phyloP scores from a whole-genome alignment of 2,888 invertebrate genomes.

The Stenoptilia bipunctidactyla region DNA sequence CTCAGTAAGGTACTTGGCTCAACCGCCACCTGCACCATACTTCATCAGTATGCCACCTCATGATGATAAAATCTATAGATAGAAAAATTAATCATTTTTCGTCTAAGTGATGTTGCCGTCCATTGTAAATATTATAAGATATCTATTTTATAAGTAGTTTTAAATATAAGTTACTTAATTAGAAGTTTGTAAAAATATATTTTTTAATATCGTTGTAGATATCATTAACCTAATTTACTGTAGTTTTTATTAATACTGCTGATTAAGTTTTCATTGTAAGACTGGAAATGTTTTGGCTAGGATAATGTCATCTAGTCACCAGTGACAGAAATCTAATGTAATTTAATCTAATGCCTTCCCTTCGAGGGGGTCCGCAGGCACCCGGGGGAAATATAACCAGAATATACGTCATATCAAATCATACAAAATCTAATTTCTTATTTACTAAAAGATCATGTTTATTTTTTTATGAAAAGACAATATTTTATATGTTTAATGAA shows the following conservation, averaged over 20 bases:
- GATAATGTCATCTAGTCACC: constrained; percentile 34
- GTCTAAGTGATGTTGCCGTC: constrained; percentile 10
- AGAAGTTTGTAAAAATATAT: constrained; percentile 6
- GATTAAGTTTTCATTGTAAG: constrained; percentile 7
- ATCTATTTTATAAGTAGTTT: no score
- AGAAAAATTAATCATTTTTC: constrained; percentile 21
- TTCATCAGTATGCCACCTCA: constrained; percentile 74
- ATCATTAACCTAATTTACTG: constrained; percentile 19
- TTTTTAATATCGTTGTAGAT: constrained; percentile 38
- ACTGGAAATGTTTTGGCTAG: constrained; percentile 21
- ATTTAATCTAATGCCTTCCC: not conserved
- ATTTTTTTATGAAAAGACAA: no score
- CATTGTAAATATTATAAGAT: constrained; percentile 28
- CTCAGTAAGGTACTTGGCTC: constrained; percentile 68
- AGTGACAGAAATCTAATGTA: constrained; percentile 19
- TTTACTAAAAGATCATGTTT: no score
- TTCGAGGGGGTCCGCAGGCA: no score
- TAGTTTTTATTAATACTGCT: not conserved
- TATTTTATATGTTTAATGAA: no score
- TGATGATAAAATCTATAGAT: constrained; percentile 77
- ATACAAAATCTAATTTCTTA: no score
- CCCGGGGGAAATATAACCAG: no score
- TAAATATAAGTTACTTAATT: not conserved
- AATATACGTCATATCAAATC: no score
- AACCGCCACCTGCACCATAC: constrained; percentile 75